Evolutionary conservation across 2,113 vertebrate species (phyloP).

Genomic region (Myrmecobius fasciatus): DNA sequence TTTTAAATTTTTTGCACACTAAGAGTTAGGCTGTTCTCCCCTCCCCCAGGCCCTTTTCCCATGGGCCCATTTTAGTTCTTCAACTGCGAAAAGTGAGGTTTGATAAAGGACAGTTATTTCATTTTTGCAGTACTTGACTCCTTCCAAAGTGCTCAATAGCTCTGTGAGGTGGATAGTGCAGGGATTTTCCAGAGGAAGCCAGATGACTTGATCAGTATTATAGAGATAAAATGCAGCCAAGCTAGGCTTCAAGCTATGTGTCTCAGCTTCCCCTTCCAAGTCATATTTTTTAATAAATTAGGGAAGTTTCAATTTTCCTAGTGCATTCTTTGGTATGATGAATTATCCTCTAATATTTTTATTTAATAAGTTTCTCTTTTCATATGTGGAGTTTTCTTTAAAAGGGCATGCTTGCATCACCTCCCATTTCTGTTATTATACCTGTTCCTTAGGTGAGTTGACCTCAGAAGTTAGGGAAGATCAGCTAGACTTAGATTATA

Average conservation of each 20-base stretch:
- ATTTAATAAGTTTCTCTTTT: not conserved
- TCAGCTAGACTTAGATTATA: not conserved
- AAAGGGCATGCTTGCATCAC: not conserved
- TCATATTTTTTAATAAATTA: not conserved
- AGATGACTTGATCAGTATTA: not conserved
- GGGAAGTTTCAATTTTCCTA: not conserved
- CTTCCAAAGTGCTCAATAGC: not conserved
- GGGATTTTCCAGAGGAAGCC: not conserved
- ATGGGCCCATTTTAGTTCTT: not conserved
- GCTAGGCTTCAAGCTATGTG: not conserved
- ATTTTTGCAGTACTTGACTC: not conserved
- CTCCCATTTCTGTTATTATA: not conserved
- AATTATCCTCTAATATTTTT: not conserved
- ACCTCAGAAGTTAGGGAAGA: not conserved
- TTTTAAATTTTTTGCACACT: not conserved
- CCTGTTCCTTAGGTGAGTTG: not conserved
- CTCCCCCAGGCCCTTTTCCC: not conserved
- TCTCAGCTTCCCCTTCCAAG: not conserved
- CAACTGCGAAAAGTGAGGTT: not conserved
- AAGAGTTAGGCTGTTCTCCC: not conserved
- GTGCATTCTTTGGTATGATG: not conserved
- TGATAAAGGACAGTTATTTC: not conserved
- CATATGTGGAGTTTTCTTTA: not conserved
- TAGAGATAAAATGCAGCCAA: not conserved
- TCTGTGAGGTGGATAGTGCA: not conserved